Conservation (phyloP, 2,888 invertebrate genomes). For the Amphipyra berbera region DNA sequence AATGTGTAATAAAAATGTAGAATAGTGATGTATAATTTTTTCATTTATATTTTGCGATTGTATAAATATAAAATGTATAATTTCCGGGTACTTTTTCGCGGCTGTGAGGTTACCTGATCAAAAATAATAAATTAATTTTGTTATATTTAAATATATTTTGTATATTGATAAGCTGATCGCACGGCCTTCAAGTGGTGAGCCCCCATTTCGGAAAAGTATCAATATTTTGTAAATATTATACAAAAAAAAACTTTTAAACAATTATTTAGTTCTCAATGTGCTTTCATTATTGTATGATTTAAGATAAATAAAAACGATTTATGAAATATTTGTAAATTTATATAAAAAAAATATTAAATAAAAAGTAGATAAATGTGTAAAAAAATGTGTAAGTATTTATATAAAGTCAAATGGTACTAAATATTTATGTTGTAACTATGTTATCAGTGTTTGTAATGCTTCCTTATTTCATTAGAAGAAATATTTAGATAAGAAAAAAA, state of each 20-base stretch:
- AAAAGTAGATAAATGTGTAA: constrained; percentile 63
- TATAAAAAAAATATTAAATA: constrained; percentile 51
- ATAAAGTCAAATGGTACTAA: constrained; percentile 57
- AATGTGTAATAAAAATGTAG: constrained; percentile 46
- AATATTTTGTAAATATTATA: constrained; percentile 61
- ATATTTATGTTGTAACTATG: constrained; percentile 59
- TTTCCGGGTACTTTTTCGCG: constrained; percentile 76
- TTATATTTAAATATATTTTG: constrained; percentile 51
- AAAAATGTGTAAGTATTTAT: constrained; percentile 57
- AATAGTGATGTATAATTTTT: constrained; percentile 45
- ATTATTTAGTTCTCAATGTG: constrained; percentile 50
- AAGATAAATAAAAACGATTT: constrained; percentile 37
- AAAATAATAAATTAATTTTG: constrained; percentile 41
- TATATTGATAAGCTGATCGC: constrained; percentile 72
- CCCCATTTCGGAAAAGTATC: constrained; percentile 85
- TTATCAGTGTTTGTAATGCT: constrained; percentile 59
- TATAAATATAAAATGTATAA: constrained; percentile 46
- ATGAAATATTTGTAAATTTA: constrained; percentile 57
- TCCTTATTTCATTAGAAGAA: constrained; percentile 45
- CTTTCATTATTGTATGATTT: constrained; percentile 54
- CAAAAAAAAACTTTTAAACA: constrained; percentile 39
- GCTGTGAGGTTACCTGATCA: constrained; percentile 76
- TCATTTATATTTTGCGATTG: constrained; percentile 51
- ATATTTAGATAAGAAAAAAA: constrained; percentile 29
- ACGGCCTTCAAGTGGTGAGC: constrained; percentile 82